phyloP scores from a whole-genome alignment of 2,113 vertebrate species.

The Otocyon megalotis region DNA sequence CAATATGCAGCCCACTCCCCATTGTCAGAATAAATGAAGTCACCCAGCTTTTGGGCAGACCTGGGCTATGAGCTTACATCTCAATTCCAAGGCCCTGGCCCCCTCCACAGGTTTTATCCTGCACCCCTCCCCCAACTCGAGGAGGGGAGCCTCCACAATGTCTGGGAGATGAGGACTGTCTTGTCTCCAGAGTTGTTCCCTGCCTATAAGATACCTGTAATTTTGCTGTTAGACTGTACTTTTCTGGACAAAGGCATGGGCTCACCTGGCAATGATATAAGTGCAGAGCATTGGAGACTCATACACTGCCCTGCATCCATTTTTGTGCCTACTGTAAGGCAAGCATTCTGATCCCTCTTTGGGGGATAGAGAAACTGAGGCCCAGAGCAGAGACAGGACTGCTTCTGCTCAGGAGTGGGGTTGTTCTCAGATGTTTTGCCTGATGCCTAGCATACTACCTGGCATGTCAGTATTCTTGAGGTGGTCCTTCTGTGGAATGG shows the following conservation, averaged over 20 bases:
- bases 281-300: background rate
- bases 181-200: background rate
- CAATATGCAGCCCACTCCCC: background rate
- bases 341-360: background rate
- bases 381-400: background rate
- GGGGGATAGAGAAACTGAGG: background rate
- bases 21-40: background rate
- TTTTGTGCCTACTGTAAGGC: background rate
- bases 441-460: background rate
- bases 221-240: background rate
- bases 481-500: background rate
- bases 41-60: background rate
- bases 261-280: background rate
- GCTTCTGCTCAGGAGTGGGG: background rate
- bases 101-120: background rate
- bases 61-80: background rate
- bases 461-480: background rate
- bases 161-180: background rate
- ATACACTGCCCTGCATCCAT: no score
- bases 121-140: fast-evolving
- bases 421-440: background rate
- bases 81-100: background rate
- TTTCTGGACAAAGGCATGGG: background rate
- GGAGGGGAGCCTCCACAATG: background rate
- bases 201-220: background rate